phyloP scores from a whole-genome alignment of 1,140 invertebrate species.

The Orchestia grillus region DNA sequence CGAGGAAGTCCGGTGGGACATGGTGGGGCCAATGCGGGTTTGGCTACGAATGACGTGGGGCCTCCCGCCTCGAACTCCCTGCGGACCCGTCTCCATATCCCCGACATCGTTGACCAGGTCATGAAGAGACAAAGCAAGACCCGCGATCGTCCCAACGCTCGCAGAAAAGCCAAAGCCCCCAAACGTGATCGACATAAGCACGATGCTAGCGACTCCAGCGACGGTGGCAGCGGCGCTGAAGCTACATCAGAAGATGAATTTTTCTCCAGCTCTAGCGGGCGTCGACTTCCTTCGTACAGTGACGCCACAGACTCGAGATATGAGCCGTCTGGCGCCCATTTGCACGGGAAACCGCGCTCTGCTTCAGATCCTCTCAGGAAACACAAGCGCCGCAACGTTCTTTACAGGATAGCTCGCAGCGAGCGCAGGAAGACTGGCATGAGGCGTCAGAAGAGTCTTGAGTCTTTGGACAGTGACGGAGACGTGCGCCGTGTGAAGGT shows the following conservation, averaged over 20 bases:
- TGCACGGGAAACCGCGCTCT: slow-evolving; percentile 23
- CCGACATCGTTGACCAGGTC: neutral
- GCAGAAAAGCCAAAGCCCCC: neutral
- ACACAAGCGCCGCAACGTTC: slow-evolving; percentile 10
- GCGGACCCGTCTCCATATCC: neutral
- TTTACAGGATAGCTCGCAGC: slow-evolving; percentile 63
- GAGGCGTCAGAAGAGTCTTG: slow-evolving; percentile 38
- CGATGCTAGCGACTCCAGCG: neutral
- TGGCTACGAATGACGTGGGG: no score
- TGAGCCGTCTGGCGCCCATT: neutral
- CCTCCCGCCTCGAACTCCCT: neutral
- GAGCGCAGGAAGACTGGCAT: slow-evolving; percentile 67
- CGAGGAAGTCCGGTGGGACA: neutral
- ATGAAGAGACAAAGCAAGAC: neutral
- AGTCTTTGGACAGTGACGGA: slow-evolving; percentile 9
- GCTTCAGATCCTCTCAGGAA: neutral
- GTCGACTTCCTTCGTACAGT: neutral
- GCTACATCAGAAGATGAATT: slow-evolving; percentile 4
- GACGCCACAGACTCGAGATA: neutral
- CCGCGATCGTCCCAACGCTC: neutral
- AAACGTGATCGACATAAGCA: neutral
- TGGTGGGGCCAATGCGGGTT: neutral
- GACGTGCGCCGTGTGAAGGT: neutral
- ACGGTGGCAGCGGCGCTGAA: neutral
- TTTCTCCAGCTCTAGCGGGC: neutral